Conservation (phyloP, 2,888 invertebrate genomes). For the Aspidiotus destructor region DNA sequence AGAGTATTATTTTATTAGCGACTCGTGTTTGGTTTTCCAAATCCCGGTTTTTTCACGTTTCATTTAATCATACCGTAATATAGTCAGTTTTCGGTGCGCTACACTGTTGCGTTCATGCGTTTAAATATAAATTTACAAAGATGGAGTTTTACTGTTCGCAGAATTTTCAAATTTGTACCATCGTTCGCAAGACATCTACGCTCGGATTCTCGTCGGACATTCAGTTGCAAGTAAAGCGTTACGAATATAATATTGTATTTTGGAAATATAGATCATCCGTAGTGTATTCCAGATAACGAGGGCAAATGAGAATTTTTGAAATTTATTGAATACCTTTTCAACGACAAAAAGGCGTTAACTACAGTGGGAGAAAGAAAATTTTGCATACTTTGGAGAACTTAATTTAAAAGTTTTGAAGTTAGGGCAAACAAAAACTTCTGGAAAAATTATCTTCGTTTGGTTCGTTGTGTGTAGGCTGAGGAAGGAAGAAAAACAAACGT, state of each 20-base stretch:
- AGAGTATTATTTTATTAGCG: neutral
- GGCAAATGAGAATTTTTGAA: neutral
- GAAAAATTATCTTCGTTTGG: neutral
- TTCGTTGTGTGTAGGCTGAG: no score
- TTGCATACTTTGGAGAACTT: neutral
- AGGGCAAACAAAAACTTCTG: neutral
- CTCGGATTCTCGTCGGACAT: slow-evolving; percentile 19
- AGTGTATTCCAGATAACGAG: neutral
- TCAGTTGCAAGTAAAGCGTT: slow-evolving; percentile 22
- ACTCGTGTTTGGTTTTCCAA: neutral
- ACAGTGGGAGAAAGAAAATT: neutral
- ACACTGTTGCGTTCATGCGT: neutral
- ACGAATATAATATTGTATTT: no score
- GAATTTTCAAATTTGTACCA: slow-evolving; percentile 22
- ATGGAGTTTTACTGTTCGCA: neutral
- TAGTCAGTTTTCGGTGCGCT: neutral
- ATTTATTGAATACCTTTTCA: neutral
- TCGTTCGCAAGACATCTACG: slow-evolving; percentile 17
- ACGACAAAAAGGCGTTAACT: neutral
- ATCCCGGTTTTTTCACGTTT: neutral
- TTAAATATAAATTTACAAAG: no score
- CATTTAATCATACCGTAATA: neutral
- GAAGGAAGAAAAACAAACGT: no score
- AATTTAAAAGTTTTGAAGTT: neutral
- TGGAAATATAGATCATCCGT: no score